Base-by-base conservation (phyloP, 1,140 invertebrate species). In the Plectus sambesii region DNA sequence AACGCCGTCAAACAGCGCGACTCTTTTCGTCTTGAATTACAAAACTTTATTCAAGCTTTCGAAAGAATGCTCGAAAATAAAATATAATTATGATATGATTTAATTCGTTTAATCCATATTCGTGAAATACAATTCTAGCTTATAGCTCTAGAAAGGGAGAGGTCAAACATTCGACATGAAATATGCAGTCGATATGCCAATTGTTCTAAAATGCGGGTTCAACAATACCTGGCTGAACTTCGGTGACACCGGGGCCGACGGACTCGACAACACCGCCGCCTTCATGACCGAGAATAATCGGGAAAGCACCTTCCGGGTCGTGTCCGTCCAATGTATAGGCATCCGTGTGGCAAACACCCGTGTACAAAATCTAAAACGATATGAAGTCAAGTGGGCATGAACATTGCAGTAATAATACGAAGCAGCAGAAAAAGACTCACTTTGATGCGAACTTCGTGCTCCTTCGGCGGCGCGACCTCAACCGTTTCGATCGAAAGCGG, bases 341-440 rank as follows among this genome's bases (percentile, higher is more conserved):
- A 76, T 98, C 93, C 0, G 93, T 98, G 65, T 98, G 93, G 69
- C 93, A 98, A n/a, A 98, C 81, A 36, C 87, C 90, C 46, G 85
- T 85, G 22, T 81, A 78, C 3, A 80, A 62, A 41, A 96, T 78
- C 73, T 87, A 81, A 8, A 88, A 74, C 43, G 82, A 3, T 41
- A n/a, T 41, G 27, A 17, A 19, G 12, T 22, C 47, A 5, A 30
- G 12, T 9, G 47, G 29, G 3, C 1, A 9, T 17, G 9, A 50
- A 24, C 15, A 47, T 35, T 15, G 20, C 15, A 44, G 42, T 33
- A 33, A n/a, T 41, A 12, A 9, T n/a, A 12, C 9, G 33, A n/a
- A 9, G 12, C 12, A 5, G 15, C n/a, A n/a, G n/a, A n/a, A n/a
- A n/a, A n/a, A 29, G 39, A 35, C 24, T 2, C 56, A 78, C 74